phyloP scores from a whole-genome alignment of 2,888 invertebrate genomes.

The Cetonia aurata region DNA sequence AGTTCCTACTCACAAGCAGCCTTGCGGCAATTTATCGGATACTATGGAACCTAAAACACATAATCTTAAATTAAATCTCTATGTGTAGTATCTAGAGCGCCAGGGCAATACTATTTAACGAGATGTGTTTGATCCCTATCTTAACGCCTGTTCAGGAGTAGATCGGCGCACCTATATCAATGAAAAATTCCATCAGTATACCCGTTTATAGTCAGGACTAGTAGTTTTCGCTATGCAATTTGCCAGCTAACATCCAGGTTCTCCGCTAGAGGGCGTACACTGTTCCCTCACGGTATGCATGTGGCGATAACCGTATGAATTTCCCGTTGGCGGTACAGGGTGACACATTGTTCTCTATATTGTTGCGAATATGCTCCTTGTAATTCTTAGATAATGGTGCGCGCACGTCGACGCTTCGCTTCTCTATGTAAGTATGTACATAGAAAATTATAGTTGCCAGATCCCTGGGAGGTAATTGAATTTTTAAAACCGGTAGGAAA shows the following conservation, averaged over 20 bases:
- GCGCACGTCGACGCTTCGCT: too few species aligned
- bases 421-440: too few species aligned
- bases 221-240: conserved; percentile 26
- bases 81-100: conserved; percentile 2
- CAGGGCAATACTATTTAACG: conserved; percentile 30
- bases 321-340: neutral
- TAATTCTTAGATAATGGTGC: too few species aligned
- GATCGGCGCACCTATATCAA: conserved; percentile 29
- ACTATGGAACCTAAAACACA: conserved; percentile 23
- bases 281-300: neutral
- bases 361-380: too few species aligned
- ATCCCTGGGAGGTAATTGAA: conserved; percentile 9
- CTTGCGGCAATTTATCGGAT: conserved; percentile 27
- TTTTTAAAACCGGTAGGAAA: conserved; percentile 1
- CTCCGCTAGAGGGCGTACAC: neutral
- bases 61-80: conserved; percentile 40
- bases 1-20: neutral
- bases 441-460: neutral
- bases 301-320: neutral
- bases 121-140: conserved; percentile 32
- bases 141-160: conserved; percentile 26
- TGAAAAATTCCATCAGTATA: conserved; percentile 30
- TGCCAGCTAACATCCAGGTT: neutral
- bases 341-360: conserved; percentile 1
- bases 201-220: conserved; percentile 11